Evolutionary conservation across 2,888 invertebrate species (phyloP), one percentile per base, ranked within the genome.

Genomic region (Pyrochroa serraticornis): DNA sequence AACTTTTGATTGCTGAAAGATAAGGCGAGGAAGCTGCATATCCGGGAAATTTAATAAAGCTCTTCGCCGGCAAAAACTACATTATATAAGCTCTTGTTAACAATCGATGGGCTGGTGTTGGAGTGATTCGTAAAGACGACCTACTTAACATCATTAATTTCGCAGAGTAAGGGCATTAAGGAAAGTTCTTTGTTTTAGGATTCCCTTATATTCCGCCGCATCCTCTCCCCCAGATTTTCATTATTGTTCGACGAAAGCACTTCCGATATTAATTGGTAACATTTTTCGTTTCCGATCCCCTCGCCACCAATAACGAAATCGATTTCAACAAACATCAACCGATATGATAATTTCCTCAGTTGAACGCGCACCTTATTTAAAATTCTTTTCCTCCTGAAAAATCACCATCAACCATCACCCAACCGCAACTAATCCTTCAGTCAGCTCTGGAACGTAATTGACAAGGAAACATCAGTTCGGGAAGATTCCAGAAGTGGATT

Each of bases 121-220:
- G 47, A 52, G 39, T 52, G 43, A 58, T 58, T 37, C 49, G 36
- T 39, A 49, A 53, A 43, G 48, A 48, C 43, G 30, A 22, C 9
- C 36, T 48, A 67, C 64, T 67, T 66, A 66, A 68, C 66, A 66
- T 70, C 66, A 68, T 71, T 71, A 71, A 71, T 71, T 70, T 67
- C 54, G 65, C 66, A 58, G 60, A 58, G 62, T 65, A 67, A 64
- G 64, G 60, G 56, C 54, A 54, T 59, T 62, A 52, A 47, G 33
- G 34, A 49, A 51, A 43, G 57, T 61, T 60, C 56, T 60, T 64
- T 68, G 64, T 62, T 60, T 66, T 49, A 55, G 55, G 41, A 48
- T 43, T 48, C 55, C 30, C 55, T 47, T 41, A 47, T 8, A 39
- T 39, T 12, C 39, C 10, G 10, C 39, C 12, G n/a, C 39, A 39